Evolutionary conservation across 2,888 invertebrate genomes (phyloP).

Genomic region (Spodoptera exigua): DNA sequence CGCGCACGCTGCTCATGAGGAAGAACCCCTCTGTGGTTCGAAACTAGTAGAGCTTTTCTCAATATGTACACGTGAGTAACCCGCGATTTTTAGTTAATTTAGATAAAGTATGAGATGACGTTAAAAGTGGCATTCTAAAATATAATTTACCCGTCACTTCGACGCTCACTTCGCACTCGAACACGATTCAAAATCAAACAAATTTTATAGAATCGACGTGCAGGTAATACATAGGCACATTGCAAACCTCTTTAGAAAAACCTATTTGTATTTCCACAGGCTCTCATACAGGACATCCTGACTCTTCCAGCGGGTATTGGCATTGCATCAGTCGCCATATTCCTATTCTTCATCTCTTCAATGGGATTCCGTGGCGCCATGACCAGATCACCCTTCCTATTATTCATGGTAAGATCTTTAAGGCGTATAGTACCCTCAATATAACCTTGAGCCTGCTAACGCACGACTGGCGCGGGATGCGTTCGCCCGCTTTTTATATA

Average conservation of each 20-base stretch:
- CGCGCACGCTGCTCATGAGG: too few relatives aligned
- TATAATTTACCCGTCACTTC: too few relatives aligned
- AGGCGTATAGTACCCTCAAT: not conserved
- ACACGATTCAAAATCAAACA: too few relatives aligned
- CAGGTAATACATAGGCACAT: not conserved
- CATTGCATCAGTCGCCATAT: conserved; percentile 60
- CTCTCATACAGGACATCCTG: conserved; percentile 68
- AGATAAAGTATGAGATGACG: too few relatives aligned
- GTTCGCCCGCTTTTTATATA: too few relatives aligned
- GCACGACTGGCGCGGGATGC: conserved; percentile 7
- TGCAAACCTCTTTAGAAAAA: not conserved
- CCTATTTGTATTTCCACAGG: conserved; percentile 59
- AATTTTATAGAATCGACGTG: too few relatives aligned
- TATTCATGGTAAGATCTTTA: conserved; percentile 82
- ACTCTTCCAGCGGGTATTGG: conserved; percentile 69
- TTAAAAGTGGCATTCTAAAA: too few relatives aligned
- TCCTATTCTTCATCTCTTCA: conserved; percentile 73
- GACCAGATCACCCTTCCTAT: conserved; percentile 73
- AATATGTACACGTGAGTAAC: too few relatives aligned
- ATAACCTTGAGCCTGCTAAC: conserved; percentile 11
- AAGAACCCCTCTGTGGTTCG: too few relatives aligned
- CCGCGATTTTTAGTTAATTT: too few relatives aligned
- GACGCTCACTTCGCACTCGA: too few relatives aligned
- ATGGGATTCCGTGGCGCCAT: conserved; percentile 81
- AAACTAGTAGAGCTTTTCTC: too few relatives aligned